Base-by-base conservation (phyloP, 2,888 invertebrate genomes). In the Romanomermis culicivorax region DNA sequence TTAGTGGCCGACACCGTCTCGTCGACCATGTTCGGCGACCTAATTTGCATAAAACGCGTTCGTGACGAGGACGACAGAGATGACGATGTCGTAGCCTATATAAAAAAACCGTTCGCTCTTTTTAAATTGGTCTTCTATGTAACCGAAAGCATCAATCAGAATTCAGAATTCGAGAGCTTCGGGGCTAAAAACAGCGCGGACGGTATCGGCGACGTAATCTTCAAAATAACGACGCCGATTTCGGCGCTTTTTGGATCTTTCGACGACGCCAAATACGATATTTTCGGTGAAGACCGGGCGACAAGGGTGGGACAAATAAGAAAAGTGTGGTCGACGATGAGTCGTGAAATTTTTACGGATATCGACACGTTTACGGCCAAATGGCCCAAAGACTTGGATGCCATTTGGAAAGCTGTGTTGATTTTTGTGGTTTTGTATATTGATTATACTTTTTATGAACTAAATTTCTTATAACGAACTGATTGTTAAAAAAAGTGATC, bases 381-480 rank as follows among this genome's bases (percentile, higher is more conserved):
- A 11, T 11, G 11, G 45, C 45, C 45, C 27, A 7, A 4, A 25
- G 50, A 49, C 29, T 7, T 49, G 27, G 50, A 49, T 23, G 29
- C 27, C 29, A 27, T 14, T 11, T 49, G 50, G 50, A 49, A 49
- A 49, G 29, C 27, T 14, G 29, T 49, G 11, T 29, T 49, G 26
- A 7, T 49, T 4, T 7, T 23, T 4, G 50, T 29, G 25, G 7
- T 27, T 14, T 29, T 49, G 7, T 23, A 17, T 11, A 29, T 49
- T 11, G 50, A 49, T 27, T 49, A n/a, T 20, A 49, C 50, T 7
- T 49, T 49, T 29, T 49, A 49, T 49, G 50, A 49, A 45, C 36
- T n/a, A n/a, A n/a, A n/a, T n/a, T n/a, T n/a, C n/a, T n/a, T n/a
- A n/a, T n/a, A n/a, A n/a, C n/a, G n/a, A n/a, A n/a, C n/a, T n/a